Percentiles rank a stretch among this genome's conserved stretches.
Evolutionary conservation across 23 tunicate genomes (phyloP).

Genomic region (Botrylloides violaceus): DNA sequence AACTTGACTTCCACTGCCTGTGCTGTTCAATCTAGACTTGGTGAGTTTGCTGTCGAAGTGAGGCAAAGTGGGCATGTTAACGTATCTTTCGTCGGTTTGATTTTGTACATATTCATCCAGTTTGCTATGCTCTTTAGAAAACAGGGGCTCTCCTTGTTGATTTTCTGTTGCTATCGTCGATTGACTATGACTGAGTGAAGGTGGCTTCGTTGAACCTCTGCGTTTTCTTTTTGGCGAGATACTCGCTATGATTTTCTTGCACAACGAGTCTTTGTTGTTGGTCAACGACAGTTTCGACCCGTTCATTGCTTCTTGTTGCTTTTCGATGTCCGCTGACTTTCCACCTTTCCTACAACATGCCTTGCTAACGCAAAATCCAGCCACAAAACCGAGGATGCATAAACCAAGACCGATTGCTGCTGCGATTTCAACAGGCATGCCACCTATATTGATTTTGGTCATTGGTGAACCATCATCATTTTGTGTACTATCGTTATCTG

Average conservation of each 20-base stretch:
- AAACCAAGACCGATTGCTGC: conserved; percentile 9
- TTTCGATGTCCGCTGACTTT: conserved; percentile 1
- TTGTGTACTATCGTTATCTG: not conserved
- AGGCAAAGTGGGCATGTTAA: not conserved
- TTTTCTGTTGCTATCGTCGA: conserved; percentile 2
- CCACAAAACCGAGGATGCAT: conserved; percentile 14
- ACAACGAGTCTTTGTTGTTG: conserved; percentile 4
- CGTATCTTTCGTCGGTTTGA: not conserved
- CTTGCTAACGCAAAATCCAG: conserved; percentile 26
- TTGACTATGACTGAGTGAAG: not conserved
- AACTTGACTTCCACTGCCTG: conserved; percentile 12
- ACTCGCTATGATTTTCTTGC: conserved; percentile 14
- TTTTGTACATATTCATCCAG: conserved; percentile 1
- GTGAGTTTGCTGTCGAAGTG: not conserved
- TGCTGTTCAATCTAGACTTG: not conserved
- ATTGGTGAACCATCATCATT: not conserved
- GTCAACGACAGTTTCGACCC: conserved; percentile 7
- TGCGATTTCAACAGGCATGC: not conserved
- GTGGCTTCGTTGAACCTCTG: not conserved
- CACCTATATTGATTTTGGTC: not conserved
- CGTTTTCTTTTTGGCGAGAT: conserved; percentile 19
- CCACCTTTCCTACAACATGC: conserved; percentile 9
- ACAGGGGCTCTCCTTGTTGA: not conserved
- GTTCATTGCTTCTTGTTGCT: conserved; percentile 4
- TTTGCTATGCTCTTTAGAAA: not conserved